phyloP scores from a whole-genome alignment of 2,797 vertebrate species.

The Chrysocyon brachyurus region DNA sequence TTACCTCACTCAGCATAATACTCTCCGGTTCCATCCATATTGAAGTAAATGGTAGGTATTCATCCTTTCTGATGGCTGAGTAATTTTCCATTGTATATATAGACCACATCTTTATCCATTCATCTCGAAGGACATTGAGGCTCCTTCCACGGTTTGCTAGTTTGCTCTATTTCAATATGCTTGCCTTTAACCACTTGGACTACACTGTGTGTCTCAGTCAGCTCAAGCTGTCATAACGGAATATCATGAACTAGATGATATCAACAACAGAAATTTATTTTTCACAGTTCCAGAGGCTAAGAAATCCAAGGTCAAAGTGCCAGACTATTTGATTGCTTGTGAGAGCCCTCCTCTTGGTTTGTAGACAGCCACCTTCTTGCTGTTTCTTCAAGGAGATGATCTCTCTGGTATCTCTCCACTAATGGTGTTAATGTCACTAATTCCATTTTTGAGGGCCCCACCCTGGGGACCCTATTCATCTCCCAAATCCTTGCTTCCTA shows the following conservation, averaged over 20 bases:
- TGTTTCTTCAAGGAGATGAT: not conserved
- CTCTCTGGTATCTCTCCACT: not conserved
- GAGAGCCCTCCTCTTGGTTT: not conserved
- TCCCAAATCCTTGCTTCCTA: not conserved
- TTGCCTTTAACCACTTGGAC: not conserved
- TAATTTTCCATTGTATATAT: too few species aligned
- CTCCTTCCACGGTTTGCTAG: too few species aligned
- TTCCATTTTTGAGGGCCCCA: not conserved
- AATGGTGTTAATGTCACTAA: not conserved
- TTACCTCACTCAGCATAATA: too few species aligned
- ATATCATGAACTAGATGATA: too few species aligned
- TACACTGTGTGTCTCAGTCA: not conserved
- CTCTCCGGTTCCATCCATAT: too few species aligned
- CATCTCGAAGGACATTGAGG: too few species aligned
- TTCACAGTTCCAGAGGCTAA: not conserved
- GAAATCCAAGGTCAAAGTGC: not conserved
- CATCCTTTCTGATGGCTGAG: too few species aligned
- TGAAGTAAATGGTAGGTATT: too few species aligned
- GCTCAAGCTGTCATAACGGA: not conserved
- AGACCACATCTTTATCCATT: too few species aligned
- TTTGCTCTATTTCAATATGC: not conserved
- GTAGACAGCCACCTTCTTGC: not conserved
- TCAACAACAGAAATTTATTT: not conserved
- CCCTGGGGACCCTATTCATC: not conserved
- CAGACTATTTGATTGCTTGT: not conserved